Evolutionary conservation across 2,113 vertebrate species (phyloP).

Genomic region (Lepidothrix coronata): DNA sequence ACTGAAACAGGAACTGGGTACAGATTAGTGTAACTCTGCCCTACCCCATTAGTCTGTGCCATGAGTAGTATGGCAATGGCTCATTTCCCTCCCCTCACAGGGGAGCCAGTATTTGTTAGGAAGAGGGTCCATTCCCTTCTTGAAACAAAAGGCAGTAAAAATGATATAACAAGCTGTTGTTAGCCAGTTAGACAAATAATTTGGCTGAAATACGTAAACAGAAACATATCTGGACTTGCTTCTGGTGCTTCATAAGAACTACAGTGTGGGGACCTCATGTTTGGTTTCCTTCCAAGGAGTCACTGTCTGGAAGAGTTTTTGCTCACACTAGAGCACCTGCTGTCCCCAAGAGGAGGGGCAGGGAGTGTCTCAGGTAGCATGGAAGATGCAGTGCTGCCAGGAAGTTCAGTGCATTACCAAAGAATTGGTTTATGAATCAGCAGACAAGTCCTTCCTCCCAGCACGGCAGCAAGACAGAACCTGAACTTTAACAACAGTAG

Average conservation of each 20-base stretch:
- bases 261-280: neutral
- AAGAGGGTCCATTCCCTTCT: neutral
- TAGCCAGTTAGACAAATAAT: neutral
- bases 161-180: neutral
- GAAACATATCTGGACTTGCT: neutral
- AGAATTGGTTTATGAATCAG: neutral
- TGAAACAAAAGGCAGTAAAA: neutral
- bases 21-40: constrained; percentile 64
- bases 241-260: neutral
- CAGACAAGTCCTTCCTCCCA: neutral
- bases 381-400: neutral
- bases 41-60: neutral
- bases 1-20: constrained; percentile 78
- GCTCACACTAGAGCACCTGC: fast-evolving
- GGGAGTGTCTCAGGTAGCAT: fast-evolving
- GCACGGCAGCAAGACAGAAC: fast-evolving
- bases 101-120: neutral
- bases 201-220: neutral
- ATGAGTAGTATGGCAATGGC: fast-evolving
- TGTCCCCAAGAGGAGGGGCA: neutral
- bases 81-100: neutral
- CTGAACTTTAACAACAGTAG: neutral
- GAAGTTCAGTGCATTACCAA: neutral
- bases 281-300: neutral
- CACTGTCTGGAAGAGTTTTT: neutral